Base-by-base conservation (phyloP, 53 echinoderm and acorn worm genomes). In the Stichopus horrens region DNA sequence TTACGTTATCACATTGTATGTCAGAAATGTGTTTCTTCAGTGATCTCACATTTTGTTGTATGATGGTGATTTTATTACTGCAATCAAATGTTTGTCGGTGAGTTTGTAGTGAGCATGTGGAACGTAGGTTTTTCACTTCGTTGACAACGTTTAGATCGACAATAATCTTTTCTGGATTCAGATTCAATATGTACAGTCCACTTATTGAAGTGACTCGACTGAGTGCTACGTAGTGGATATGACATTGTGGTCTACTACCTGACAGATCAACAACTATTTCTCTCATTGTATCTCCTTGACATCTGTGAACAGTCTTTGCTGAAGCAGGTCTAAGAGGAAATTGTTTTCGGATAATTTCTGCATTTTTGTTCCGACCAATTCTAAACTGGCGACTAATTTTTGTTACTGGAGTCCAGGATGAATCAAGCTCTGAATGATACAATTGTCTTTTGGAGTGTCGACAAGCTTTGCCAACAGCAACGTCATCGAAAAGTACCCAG, bases 181-280 rank as follows among this genome's bases (percentile, higher is more conserved):
- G 80, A 1, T 74, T 37, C 4, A 58, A 8, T 0, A 90, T 75
- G 86, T 77, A 60, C 57, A 90, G 56, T 16, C 76, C 85, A 55
- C 10, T 53, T 0, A 90, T n/a, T 8, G 84, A 74, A 18, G 86
- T 84, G 5, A 86, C 90, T 86, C 90, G 85, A 68, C 90, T 90
- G 9, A 90, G 16, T 74, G 90, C 90, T 55, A 90, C 85, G 57
- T 90, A 90, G 59, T 86, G 86, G 21, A 86, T 55, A 51, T 86
- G 86, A 74, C 74, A 74, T 57, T 19, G 73, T 67, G 52, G 0
- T 79, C 53, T 79, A 23, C 16, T 2, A 21, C 52, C 65, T 66
- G 83, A 89, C 86, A 71, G 19, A 18, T 71, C 74, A 73, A 86
- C 73, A 67, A 86, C 20, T 83, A 83, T 59, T 23, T 83, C 79